A percentile compares a stretch with the other conserved stretches of the same genome.
Evolutionary conservation across 92 coral and sea anemone species (phyloP).

Genomic region (Porites cylindrica): DNA sequence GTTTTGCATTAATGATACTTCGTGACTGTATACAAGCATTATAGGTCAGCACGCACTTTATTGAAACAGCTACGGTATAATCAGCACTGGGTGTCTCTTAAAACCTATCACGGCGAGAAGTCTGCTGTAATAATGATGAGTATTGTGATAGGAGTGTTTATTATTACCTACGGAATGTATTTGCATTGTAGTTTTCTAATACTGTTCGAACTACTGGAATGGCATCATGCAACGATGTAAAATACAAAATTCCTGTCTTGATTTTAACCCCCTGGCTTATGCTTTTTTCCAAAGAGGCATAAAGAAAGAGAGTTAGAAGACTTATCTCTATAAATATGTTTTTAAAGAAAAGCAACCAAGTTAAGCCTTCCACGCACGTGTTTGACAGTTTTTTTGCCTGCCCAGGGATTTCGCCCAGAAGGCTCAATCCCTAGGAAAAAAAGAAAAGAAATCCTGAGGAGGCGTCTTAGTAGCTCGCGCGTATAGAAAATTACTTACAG

Average conservation of each 20-base stretch:
- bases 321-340: neutral
- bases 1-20: too few species aligned
- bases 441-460: too few species aligned
- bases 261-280: neutral
- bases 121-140: slow-evolving; percentile 5
- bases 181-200: neutral
- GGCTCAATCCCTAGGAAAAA: too few species aligned
- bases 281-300: neutral
- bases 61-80: too few species aligned
- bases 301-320: neutral
- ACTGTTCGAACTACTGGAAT: neutral
- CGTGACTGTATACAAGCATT: too few species aligned
- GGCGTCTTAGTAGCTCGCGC: too few species aligned
- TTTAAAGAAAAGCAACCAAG: neutral
- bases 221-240: neutral
- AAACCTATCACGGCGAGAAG: neutral
- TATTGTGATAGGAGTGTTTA: neutral
- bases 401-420: too few species aligned
- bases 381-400: too few species aligned
- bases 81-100: neutral
- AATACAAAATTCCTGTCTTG: slow-evolving; percentile 3
- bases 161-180: neutral
- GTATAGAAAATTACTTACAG: too few species aligned
- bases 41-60: too few species aligned
- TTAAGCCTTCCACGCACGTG: neutral